These are phyloP conservation scores for Gymnothorax javanicus DNA, from an alignment of 2,797 vertebrate species.

Conservation along the genomic window DNA sequence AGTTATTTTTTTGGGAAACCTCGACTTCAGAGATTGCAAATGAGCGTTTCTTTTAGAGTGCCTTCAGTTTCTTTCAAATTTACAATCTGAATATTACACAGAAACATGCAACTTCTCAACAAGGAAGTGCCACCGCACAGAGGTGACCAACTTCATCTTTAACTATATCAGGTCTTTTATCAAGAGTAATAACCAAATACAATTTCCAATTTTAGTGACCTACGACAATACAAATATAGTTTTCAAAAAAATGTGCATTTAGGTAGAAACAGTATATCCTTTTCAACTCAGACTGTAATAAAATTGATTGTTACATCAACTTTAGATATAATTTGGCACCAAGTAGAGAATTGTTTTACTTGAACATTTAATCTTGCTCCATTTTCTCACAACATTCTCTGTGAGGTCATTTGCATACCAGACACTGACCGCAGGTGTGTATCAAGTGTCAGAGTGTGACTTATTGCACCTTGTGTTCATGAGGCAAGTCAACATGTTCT, in stretches of 20 bases:
- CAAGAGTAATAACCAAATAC: neutral
- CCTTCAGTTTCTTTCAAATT: neutral
- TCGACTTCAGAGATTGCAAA: neutral
- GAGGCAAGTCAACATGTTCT: neutral
- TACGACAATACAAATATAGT: slow-evolving; percentile 3
- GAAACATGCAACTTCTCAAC: neutral
- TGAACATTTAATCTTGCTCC: neutral
- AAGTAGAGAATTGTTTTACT: neutral
- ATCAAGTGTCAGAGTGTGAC: neutral
- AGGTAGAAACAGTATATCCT: neutral
- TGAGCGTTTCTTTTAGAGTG: neutral
- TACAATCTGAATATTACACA: neutral
- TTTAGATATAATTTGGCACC: neutral
- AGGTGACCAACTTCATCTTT: neutral
- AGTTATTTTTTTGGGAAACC: neutral
- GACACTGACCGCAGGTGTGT: neutral
- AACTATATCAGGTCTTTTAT: neutral
- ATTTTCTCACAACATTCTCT: neutral
- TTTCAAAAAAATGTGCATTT: slow-evolving; percentile 11
- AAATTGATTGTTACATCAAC: neutral
- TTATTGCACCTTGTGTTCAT: neutral
- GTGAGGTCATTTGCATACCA: neutral
- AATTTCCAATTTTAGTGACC: neutral
- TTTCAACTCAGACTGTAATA: neutral
- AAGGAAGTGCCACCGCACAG: neutral